Base-by-base conservation (phyloP, 2,888 invertebrate species). In the Allygus modestus region DNA sequence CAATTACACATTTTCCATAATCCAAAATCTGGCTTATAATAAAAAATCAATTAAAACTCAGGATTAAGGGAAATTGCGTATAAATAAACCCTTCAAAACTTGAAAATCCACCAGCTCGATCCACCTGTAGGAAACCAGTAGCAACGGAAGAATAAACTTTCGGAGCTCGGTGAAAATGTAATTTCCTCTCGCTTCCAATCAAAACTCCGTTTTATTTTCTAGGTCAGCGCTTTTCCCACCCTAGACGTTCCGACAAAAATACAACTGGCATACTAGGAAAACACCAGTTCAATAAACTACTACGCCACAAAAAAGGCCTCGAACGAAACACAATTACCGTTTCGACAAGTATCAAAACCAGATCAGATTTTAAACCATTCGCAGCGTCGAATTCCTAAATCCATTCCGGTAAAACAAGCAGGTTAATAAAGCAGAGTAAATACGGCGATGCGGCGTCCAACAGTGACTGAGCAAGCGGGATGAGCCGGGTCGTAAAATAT, bases 161-260 rank as follows among this genome's bases (percentile, higher is more conserved):
- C 65, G 5, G 5, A 20, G 23, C 58, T 23, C 23, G 28, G 65
- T 28, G 65, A 65, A 28, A 65, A 65, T 65, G 65, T 31, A 65
- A 65, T 65, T 65, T 31, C 65, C 31, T 65, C 65, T 65, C 65
- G 65, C 28, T 28, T 65, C 28, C 65, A 28, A 65, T 65, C 65
- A 65, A 65, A 28, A 65, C 4, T 65, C 65, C 65, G 26, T 65
- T 65, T 65, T 65, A 65, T 4, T 65, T 65, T 65, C 65, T 65
- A 17, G 65, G 26, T 65, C 65, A 65, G 9, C 65, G 65, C 15
- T 65, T 15, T 4, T 65, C 65, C 31, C 28, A 31, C 31, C 0
- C 23, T 7, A 7, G 37, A 37, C 37, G 37, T 37, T 37, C 9
- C 37, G 9, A 51, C 51, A 37, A 37, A 37, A 37, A 37, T 37